Percentiles rank a stretch among this genome's conserved stretches.
phyloP scores from a whole-genome alignment of 2,797 vertebrate genomes.

The Scleropages formosus region DNA sequence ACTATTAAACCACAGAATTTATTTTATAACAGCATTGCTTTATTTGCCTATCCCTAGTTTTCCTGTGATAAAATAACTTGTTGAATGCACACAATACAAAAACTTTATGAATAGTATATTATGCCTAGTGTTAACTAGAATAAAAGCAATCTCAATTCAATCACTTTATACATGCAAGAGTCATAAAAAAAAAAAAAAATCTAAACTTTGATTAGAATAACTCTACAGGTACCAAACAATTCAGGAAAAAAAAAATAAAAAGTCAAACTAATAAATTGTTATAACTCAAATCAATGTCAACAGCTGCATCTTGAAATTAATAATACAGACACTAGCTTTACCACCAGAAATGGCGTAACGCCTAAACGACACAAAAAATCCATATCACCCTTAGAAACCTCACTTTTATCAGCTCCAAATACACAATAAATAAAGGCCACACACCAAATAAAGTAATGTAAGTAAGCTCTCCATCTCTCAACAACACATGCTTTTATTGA shows the following conservation, averaged over 20 bases:
- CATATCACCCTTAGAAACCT: conserved; percentile 63
- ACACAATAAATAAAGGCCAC: conserved; percentile 66
- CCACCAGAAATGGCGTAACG: background rate
- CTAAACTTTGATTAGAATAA: background rate
- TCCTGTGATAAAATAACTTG: conserved; percentile 22
- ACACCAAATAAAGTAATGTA: conserved; percentile 32
- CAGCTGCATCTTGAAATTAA: no score
- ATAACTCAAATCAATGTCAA: background rate
- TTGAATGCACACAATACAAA: conserved; percentile 48
- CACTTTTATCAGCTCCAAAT: conserved; percentile 59
- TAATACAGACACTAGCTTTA: background rate
- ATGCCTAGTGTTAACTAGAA: background rate
- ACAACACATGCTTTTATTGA: conserved; percentile 48
- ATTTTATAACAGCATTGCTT: conserved; percentile 51
- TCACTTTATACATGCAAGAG: conserved; percentile 3
- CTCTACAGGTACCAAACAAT: background rate
- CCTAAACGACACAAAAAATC: conserved; percentile 43
- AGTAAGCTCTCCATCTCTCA: background rate
- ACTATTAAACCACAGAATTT: conserved; percentile 59
- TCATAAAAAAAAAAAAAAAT: conserved; percentile 23
- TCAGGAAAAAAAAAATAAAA: background rate
- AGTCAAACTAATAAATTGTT: no score
- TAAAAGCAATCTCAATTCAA: conserved; percentile 14
- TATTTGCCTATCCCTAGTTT: background rate
- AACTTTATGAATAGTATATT: conserved; percentile 33